Conservation (phyloP, 2,888 invertebrate genomes). For the Megastigmus dorsalis region DNA sequence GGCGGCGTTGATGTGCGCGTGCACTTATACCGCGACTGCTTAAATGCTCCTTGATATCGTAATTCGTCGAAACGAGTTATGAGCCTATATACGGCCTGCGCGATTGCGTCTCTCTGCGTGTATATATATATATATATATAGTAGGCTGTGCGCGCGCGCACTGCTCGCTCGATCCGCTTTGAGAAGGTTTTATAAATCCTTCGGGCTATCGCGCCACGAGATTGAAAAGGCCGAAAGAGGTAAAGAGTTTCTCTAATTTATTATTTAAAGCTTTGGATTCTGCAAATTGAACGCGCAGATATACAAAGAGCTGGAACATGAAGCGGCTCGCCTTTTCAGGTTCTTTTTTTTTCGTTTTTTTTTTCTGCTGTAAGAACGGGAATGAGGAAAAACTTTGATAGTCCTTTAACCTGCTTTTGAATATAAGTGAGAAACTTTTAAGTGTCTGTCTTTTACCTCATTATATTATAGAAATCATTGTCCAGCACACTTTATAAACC, state of each 20-base stretch:
- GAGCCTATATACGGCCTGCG: background rate
- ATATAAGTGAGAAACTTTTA: too few relatives aligned
- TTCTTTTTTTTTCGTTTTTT: too few relatives aligned
- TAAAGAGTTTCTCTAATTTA: constrained; percentile 34
- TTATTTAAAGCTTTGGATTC: constrained; percentile 36
- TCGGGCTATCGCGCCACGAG: constrained; percentile 22
- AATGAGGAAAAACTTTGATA: too few relatives aligned
- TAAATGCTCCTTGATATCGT: constrained; percentile 53
- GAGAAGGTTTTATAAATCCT: constrained; percentile 38
- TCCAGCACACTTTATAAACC: too few relatives aligned
- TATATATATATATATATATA: too few relatives aligned
- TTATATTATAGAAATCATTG: too few relatives aligned
- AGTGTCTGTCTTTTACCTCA: too few relatives aligned
- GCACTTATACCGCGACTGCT: constrained; percentile 26
- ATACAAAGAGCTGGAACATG: too few relatives aligned
- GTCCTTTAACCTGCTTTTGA: too few relatives aligned
- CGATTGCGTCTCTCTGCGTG: too few relatives aligned
- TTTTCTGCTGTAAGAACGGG: too few relatives aligned
- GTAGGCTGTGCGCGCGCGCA: background rate
- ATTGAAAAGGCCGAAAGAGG: constrained; percentile 42
- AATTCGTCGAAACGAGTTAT: constrained; percentile 47
- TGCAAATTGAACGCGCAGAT: constrained; percentile 29
- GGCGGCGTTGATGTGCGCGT: constrained; percentile 36
- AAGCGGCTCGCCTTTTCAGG: too few relatives aligned
- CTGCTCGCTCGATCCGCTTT: constrained; percentile 18